phyloP scores from a whole-genome alignment of 2,797 vertebrate genomes.

The Xyrichtys novacula region DNA sequence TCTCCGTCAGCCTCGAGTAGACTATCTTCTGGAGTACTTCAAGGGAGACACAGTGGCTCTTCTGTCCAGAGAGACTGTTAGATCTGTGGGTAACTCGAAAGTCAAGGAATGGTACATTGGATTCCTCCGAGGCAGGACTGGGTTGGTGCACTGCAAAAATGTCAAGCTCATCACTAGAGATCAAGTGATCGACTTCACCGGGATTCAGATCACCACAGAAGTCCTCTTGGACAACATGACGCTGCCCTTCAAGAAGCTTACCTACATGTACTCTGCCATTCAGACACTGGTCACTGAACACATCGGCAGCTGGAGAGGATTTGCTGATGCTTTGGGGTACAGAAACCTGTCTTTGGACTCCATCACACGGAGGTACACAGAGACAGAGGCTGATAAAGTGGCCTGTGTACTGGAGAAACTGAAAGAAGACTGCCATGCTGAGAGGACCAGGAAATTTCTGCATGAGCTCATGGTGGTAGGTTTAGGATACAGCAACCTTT shows the following conservation, averaged over 20 bases:
- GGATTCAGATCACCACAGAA: constrained; percentile 85
- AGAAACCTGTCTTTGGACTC: constrained; percentile 83
- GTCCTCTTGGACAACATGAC: constrained; percentile 91
- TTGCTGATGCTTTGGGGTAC: constrained; percentile 91
- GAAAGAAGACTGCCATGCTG: constrained; percentile 95
- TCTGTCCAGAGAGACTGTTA: constrained; percentile 90
- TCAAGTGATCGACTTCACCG: constrained; percentile 90
- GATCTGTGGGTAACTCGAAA: constrained; percentile 92
- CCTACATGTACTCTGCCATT: constrained; percentile 96
- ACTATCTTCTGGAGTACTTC: constrained; percentile 97
- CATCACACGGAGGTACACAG: constrained; percentile 80
- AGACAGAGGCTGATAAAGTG: constrained; percentile 92
- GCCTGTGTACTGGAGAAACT: constrained; percentile 92
- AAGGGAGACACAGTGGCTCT: constrained; percentile 96
- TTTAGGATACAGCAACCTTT: constrained; percentile 19
- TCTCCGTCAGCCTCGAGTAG: constrained; percentile 91
- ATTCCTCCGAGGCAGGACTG: constrained; percentile 90
- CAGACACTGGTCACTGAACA: constrained; percentile 92
- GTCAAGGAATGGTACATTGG: constrained; percentile 97
- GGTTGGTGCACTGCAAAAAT: constrained; percentile 95
- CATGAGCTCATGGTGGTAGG: constrained; percentile 94
- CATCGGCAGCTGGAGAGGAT: constrained; percentile 89
- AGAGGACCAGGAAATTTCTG: constrained; percentile 90
- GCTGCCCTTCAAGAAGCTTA: constrained; percentile 93
- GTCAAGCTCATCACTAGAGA: constrained; percentile 92